Evolutionary conservation across 1,140 invertebrate species (phyloP), one percentile per base, ranked within the genome.

Genomic region (Macrobrachium rosenbergii): DNA sequence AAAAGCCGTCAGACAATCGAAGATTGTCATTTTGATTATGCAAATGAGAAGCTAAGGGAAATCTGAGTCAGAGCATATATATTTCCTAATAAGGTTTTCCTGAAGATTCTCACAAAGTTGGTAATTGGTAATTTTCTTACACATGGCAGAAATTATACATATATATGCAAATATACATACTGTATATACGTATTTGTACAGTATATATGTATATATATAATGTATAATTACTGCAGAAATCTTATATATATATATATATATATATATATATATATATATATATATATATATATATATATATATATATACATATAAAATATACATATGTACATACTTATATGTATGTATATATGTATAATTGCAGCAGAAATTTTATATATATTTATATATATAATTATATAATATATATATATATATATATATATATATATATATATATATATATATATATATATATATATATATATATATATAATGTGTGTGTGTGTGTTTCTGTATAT

Each of bases 381-480:
- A 23, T 69, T 2, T 69, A 23, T 69, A 23, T 23, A 69, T 3
- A 23, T 16, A 23, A n/a, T 5, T 12, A 17, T n/a, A 69, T 17
- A 11, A n/a, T 69, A 69, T 69, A 69, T n/a, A 69, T 69, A n/a
- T n/a, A 69, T 69, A 69, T 12, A 17, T 69, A 69, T 69, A 69
- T n/a, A 69, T 19, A n/a, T 69, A 69, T 69, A 69, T n/a, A 69
- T 69, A 69, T 69, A n/a, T 69, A 69, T 69, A 69, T 69, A 69
- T 69, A 69, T 69, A n/a, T n/a, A 69, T 69, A 69, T 69, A 69
- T 69, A 69, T 69, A n/a, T 69, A 69, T 69, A n/a, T 69, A n/a
- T 69, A n/a, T 69, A n/a, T n/a, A n/a, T 69, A n/a, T 69, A n/a
- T 14, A n/a, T 69, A 52, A n/a, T n/a, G 7, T 69, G 7, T 69